Conservation (phyloP, 2,797 vertebrate species). For the Holocentrus rufus region DNA sequence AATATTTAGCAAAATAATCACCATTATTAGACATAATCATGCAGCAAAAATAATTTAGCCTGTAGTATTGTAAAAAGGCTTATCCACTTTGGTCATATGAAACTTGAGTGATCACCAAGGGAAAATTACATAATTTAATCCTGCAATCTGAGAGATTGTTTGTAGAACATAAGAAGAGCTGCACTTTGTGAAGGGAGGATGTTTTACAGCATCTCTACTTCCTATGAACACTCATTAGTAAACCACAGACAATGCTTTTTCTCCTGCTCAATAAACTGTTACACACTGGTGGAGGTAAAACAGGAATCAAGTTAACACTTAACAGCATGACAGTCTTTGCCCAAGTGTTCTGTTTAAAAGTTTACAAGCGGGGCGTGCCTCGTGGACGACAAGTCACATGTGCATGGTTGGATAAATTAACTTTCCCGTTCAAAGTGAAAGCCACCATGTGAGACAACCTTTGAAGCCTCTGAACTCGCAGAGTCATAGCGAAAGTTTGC, state of each 20-base stretch:
- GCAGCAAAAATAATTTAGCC: no score
- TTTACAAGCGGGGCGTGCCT: constrained; percentile 21
- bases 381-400: not conserved
- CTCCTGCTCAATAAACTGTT: constrained; percentile 30
- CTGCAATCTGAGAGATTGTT: not conserved
- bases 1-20: no score
- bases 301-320: constrained; percentile 27
- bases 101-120: no score
- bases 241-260: constrained; percentile 11
- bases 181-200: not conserved
- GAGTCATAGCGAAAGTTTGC: not conserved
- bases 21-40: no score
- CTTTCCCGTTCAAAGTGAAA: constrained; percentile 13
- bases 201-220: constrained; percentile 30
- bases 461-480: not conserved
- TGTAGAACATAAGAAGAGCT: not conserved
- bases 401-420: not conserved
- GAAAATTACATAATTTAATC: not conserved
- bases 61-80: no score
- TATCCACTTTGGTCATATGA: no score
- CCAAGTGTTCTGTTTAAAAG: constrained; percentile 15
- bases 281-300: constrained; percentile 43
- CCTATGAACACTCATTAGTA: constrained; percentile 31
- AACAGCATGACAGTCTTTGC: constrained; percentile 39
- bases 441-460: not conserved